These are phyloP conservation scores for Platichthys flesus DNA, from an alignment of 2,113 vertebrate genomes.

Conservation along the genomic window DNA sequence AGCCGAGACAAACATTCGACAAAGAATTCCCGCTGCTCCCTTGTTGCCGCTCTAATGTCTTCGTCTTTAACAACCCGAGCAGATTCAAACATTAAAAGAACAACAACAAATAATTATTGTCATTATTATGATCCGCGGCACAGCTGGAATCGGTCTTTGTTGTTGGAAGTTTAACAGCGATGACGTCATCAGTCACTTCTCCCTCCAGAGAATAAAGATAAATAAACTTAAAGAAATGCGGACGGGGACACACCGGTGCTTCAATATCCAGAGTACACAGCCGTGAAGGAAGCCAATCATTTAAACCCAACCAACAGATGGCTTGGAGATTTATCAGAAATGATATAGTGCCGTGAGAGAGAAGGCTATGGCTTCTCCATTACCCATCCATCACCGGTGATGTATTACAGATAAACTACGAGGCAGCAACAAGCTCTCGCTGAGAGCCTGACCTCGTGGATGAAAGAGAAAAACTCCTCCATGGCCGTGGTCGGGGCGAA, in stretches of 20 bases:
- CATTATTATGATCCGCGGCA: neutral
- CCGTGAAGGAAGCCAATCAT: slow-evolving; percentile 61
- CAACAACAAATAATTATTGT: neutral
- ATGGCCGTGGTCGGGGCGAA: slow-evolving; percentile 35
- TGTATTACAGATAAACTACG: slow-evolving; percentile 67
- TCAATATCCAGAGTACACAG: slow-evolving; percentile 65
- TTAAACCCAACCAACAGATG: slow-evolving; percentile 74
- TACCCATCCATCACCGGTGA: slow-evolving; percentile 60
- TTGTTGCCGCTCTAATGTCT: slow-evolving; percentile 3
- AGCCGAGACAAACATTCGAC: slow-evolving; percentile 23
- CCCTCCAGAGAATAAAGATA: slow-evolving; percentile 44
- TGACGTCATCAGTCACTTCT: slow-evolving; percentile 25
- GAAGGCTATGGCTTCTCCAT: slow-evolving; percentile 55
- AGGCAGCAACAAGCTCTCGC: slow-evolving; percentile 68
- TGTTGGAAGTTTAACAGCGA: neutral
- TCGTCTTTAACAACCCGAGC: neutral
- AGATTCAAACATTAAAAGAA: slow-evolving; percentile 2
- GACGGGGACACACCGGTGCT: slow-evolving; percentile 74
- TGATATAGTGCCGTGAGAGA: slow-evolving; percentile 57
- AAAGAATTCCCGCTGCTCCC: neutral
- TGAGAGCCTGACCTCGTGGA: slow-evolving; percentile 71
- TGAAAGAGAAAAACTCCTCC: slow-evolving; percentile 69
- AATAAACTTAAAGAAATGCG: slow-evolving; percentile 64
- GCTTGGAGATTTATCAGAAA: slow-evolving; percentile 77
- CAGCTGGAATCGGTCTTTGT: slow-evolving; percentile 4